Base-by-base conservation (phyloP, 2,113 vertebrate species). In the Trinectes maculatus region DNA sequence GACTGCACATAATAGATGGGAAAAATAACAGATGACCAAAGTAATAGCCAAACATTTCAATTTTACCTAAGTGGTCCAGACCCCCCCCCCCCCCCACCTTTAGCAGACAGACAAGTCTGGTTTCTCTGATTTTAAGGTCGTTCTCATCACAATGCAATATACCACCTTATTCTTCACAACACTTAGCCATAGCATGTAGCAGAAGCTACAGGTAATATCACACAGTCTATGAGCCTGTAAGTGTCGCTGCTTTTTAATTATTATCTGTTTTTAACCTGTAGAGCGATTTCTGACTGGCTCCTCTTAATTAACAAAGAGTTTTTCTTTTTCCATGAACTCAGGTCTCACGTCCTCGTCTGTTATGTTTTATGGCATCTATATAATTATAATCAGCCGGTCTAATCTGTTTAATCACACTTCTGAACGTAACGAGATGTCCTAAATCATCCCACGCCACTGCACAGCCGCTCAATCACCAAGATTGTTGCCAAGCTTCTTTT, bases 321-420 rank as follows among this genome's bases (percentile, higher is more conserved):
- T 65, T 49, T 71, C n/a, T n/a, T n/a, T n/a, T n/a, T n/a, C n/a
- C 26, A 11, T 67, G 40, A 69, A 68, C 52, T 31, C 8, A 67
- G 39, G 28, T 65, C 69, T 40, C 46, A 6, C 25, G 18, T 25
- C 19, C 36, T 79, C 62, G 68, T 79, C 81, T 73, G 34, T 77
- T 86, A 68, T 57, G 56, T 52, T 82, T 54, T 61, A 25, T 36
- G 66, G 74, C 54, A 26, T 54, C 71, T 52, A 71, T 44, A 68
- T 79, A 76, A 83, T 85, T 80, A 80, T 68, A 75, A 77, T 60
- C 40, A 56, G 57, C 62, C 46, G 43, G 31, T 56, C 36, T 74
- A 77, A 78, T 78, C 58, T 76, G 65, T 81, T 82, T 80, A 69
- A 84, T 85, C 77, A 78, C 63, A 64, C 53, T 72, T 63, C 42